Base-by-base conservation (phyloP, 2,888 invertebrate genomes). In the Tipula confusa region DNA sequence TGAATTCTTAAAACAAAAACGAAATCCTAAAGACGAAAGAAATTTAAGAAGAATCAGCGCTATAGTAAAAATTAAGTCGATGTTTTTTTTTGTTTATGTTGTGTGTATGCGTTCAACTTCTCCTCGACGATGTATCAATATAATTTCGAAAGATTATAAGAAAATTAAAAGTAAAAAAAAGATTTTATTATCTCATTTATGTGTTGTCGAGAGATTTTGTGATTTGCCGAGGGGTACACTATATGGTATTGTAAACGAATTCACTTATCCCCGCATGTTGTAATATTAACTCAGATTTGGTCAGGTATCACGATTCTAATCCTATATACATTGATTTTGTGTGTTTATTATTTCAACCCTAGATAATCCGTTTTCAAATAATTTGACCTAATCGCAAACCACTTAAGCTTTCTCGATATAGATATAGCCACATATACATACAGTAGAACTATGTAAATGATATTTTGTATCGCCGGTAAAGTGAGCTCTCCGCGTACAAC, bases 31-130 rank as follows among this genome's bases (percentile, higher is more conserved):
- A 43, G 43, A 43, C 43, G 64, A 24, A 64, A 24, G 24, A 24
- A 64, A 64, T 24, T 64, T 64, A 64, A 64, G 64, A 64, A 64
- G 64, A 64, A 64, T 64, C 64, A 64, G 11, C 64, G n/a, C n/a
- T n/a, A n/a, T n/a, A n/a, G n/a, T 1, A 64, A 64, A 64, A 64
- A 64, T 64, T 64, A 64, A 64, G 64, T 11, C 64, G 64, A 64
- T 64, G 18, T 24, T 9, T 24, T 33, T 33, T n/a, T 64, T 64
- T 64, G 9, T 64, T 18, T 24, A 2, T 38, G 13, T 33, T 36
- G 36, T 36, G 36, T 7, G 0, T 43, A 0, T n/a, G 43, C 15
- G 13, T 9, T 64, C 64, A 64, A 64, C 24, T n/a, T n/a, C n/a
- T n/a, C n/a, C n/a, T 24, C 64, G 64, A 64, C 24, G n/a, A n/a